Percentiles rank a stretch among this genome's conserved stretches.
Evolutionary conservation across 2,797 vertebrate genomes (phyloP).

Genomic region (Galago senegalensis): DNA sequence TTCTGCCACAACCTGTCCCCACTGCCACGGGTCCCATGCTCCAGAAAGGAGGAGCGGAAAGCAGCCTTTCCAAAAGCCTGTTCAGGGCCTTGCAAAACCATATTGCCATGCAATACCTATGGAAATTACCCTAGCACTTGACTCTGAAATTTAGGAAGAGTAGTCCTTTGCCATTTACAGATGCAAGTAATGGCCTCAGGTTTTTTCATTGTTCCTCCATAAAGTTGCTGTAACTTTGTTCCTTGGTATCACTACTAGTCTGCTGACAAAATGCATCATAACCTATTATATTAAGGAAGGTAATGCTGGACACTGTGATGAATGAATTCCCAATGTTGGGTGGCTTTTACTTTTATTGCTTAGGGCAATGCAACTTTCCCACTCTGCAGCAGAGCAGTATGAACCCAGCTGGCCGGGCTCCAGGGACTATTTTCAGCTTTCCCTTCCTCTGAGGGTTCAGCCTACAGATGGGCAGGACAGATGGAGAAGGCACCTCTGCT

Average conservation of each 20-base stretch:
- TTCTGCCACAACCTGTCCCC: too few relatives aligned
- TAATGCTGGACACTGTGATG: background rate
- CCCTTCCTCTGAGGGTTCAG: background rate
- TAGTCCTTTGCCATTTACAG: background rate
- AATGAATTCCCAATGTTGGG: background rate
- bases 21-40: constrained; percentile 62
- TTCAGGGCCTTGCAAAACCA: background rate
- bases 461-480: too few relatives aligned
- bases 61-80: background rate
- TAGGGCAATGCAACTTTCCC: background rate
- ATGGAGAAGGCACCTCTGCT: background rate
- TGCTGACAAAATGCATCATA: background rate
- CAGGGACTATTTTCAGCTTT: background rate
- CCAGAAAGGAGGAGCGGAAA: background rate
- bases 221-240: background rate
- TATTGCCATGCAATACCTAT: background rate
- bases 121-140: background rate
- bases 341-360: background rate
- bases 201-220: background rate
- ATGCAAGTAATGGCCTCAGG: background rate
- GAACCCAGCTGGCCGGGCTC: too few relatives aligned
- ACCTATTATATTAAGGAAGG: background rate
- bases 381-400: background rate
- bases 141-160: background rate
- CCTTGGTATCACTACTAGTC: too few relatives aligned